A percentile compares a stretch with the other conserved stretches of the same genome.
phyloP scores from a whole-genome alignment of 2,797 vertebrate species.

The Neosilurus mollespiculum region DNA sequence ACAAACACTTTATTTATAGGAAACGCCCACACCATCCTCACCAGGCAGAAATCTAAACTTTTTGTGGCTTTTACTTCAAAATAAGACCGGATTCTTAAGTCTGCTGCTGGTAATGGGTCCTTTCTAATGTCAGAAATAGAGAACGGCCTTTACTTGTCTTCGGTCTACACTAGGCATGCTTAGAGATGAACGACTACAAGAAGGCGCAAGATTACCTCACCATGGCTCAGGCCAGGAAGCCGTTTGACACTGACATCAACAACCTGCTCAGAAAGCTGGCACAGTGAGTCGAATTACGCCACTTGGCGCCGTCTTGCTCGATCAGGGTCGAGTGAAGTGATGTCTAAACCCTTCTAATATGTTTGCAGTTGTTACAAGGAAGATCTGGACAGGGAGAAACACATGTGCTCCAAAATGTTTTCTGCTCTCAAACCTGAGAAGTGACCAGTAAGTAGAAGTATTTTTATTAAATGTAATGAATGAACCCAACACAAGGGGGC shows the following conservation, averaged over 20 bases:
- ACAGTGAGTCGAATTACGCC: conserved; percentile 20
- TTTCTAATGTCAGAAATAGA: no score
- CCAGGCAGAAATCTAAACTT: not conserved
- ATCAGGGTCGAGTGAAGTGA: not conserved
- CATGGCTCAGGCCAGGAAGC: conserved; percentile 80
- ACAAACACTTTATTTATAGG: not conserved
- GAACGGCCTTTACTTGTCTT: not conserved
- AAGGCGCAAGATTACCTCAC: conserved; percentile 80
- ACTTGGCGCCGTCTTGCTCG: not conserved
- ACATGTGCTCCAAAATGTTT: conserved; percentile 56
- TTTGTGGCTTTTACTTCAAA: not conserved
- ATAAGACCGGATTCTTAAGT: not conserved
- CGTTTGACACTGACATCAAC: conserved; percentile 87
- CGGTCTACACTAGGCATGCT: conserved; percentile 77
- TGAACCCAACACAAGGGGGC: conserved; percentile 40
- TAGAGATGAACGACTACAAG: conserved; percentile 80
- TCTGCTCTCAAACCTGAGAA: conserved; percentile 37
- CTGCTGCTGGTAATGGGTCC: not conserved
- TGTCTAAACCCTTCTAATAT: not conserved
- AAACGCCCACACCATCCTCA: not conserved
- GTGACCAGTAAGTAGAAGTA: conserved; percentile 2
- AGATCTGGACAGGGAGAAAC: conserved; percentile 47
- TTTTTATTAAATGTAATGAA: not conserved
- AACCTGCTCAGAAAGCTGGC: conserved; percentile 78
- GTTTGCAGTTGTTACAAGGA: conserved; percentile 47